Evolutionary conservation across 1,140 invertebrate species (phyloP).

Genomic region (Leptopilina boulardi): DNA sequence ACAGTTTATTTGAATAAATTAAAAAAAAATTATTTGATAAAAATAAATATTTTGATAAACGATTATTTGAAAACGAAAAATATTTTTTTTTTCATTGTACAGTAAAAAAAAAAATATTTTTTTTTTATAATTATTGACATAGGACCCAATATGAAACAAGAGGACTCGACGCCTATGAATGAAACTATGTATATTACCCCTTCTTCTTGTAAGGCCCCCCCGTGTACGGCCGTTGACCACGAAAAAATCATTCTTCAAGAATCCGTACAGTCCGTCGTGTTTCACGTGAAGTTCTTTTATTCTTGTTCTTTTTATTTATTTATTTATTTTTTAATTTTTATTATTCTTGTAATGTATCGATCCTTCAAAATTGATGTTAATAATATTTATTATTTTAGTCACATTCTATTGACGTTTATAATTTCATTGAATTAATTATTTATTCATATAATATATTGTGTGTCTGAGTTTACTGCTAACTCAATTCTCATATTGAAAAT

Average conservation of each 20-base stretch:
- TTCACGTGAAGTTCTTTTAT: slow-evolving; percentile 21
- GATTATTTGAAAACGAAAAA: too few species aligned
- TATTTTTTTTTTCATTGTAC: too few species aligned
- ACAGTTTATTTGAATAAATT: too few species aligned
- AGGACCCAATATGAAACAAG: background rate
- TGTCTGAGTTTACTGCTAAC: background rate
- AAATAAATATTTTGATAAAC: too few species aligned
- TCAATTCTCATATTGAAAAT: background rate
- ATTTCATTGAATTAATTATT: background rate
- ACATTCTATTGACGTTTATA: background rate
- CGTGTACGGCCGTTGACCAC: slow-evolving; percentile 48
- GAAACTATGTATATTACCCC: slow-evolving; percentile 49
- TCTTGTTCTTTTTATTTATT: background rate
- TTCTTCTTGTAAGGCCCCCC: slow-evolving; percentile 46
- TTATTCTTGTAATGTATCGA: background rate
- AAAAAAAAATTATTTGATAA: too few species aligned
- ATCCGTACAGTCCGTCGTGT: slow-evolving; percentile 37
- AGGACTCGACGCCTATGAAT: background rate
- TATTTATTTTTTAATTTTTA: background rate
- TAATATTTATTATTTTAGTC: slow-evolving; percentile 3
- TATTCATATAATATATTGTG: background rate
- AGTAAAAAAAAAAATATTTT: too few species aligned
- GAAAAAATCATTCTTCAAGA: slow-evolving; percentile 45
- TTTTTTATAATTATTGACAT: background rate
- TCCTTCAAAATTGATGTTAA: background rate